Evolutionary conservation across 1,140 invertebrate genomes (phyloP).

Genomic region (Listronotus oregonensis): DNA sequence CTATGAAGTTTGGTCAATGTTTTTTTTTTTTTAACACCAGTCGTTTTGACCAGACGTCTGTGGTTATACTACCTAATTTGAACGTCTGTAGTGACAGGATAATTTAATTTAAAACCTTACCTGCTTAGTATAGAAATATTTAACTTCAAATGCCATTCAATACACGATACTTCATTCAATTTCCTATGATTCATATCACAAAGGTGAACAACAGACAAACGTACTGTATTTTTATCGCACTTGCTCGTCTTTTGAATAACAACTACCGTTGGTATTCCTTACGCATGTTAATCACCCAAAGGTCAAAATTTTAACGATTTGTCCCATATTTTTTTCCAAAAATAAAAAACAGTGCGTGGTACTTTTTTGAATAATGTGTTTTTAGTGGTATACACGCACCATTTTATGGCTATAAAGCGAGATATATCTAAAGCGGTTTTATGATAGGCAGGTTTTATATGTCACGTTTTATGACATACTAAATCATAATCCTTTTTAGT

Average conservation of each 20-base stretch:
- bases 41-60: no score
- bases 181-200: conserved; percentile 24
- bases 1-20: no score
- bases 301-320: conserved; percentile 18
- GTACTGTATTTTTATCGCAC: conserved; percentile 11
- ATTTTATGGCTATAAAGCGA: neutral
- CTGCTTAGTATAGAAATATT: no score
- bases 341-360: conserved; percentile 9
- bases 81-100: no score
- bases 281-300: conserved; percentile 1
- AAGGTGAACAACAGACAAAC: neutral
- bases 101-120: no score
- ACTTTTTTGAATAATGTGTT: neutral
- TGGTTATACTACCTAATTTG: no score
- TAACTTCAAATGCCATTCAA: neutral
- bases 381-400: neutral
- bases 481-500: no score
- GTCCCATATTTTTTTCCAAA: conserved; percentile 1
- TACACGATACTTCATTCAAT: conserved; percentile 2
- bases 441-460: no score
- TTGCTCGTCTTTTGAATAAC: conserved; percentile 6
- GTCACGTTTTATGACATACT: no score
- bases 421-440: no score
- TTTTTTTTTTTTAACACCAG: no score
- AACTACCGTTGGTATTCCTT: conserved; percentile 7